Conservation (phyloP, 2,888 invertebrate species). For the Tetragnatha montana region DNA sequence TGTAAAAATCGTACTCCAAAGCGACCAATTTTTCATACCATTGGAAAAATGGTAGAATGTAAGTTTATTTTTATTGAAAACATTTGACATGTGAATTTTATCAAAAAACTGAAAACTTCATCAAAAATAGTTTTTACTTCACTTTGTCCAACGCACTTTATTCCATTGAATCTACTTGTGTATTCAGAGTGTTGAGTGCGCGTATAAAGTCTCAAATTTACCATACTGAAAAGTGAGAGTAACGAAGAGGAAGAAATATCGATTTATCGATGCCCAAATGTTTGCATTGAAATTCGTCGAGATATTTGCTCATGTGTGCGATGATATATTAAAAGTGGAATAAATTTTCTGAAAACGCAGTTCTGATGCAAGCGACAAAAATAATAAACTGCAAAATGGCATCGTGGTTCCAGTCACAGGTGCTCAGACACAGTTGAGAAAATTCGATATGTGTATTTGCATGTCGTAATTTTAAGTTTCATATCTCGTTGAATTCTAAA, state of each 20-base stretch:
- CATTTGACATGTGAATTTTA: neutral
- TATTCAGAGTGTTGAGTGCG: neutral
- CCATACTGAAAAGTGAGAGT: neutral
- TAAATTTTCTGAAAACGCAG: neutral
- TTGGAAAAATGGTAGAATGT: too few species aligned
- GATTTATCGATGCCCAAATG: neutral
- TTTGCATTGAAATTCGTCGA: neutral
- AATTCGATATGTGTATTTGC: neutral
- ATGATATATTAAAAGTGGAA: neutral
- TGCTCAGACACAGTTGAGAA: neutral
- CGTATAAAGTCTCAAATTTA: neutral
- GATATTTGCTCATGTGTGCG: neutral
- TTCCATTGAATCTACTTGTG: neutral
- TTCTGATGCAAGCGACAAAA: neutral
- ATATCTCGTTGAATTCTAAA: neutral
- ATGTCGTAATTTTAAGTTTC: neutral
- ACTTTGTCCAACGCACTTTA: neutral
- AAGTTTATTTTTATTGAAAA: too few species aligned
- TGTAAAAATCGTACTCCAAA: too few species aligned
- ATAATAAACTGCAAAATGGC: neutral
- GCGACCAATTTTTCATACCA: too few species aligned
- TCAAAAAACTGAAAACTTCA: neutral
- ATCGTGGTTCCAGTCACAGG: neutral
- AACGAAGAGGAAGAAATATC: neutral
- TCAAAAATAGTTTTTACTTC: neutral